Percentiles rank a stretch among this genome's conserved stretches.
Conservation (phyloP, 2,113 vertebrate species). For the Formicarius rufipectus region DNA sequence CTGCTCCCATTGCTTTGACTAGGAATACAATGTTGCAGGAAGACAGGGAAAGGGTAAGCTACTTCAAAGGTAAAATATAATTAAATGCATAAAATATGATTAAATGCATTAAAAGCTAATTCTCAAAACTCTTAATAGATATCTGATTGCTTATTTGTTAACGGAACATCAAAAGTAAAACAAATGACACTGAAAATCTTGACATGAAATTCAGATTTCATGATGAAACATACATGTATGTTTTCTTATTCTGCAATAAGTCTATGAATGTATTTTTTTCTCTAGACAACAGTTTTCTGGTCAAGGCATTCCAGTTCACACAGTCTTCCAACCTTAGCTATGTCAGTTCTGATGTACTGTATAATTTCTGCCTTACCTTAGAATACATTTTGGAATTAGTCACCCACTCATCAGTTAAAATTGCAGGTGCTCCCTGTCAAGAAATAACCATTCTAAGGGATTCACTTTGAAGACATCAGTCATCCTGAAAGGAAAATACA, state of each 20-base stretch:
- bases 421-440: not conserved
- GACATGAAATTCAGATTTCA: not conserved
- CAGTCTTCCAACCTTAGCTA: not conserved
- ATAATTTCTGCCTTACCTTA: not conserved
- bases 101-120: not conserved
- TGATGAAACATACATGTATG: not conserved
- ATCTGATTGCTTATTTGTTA: not conserved
- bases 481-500: not conserved
- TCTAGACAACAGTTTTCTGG: not conserved
- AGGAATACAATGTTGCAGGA: not conserved
- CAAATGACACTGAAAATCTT: not conserved
- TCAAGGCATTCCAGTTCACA: not conserved
- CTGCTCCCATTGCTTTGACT: not conserved
- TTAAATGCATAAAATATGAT: too few relatives aligned
- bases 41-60: not conserved
- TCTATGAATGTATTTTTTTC: accelerated
- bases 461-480: not conserved
- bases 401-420: not conserved
- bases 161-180: not conserved
- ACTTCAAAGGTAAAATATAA: not conserved
- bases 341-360: not conserved
- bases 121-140: not conserved
- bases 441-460: not conserved
- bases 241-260: not conserved
- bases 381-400: not conserved